Conservation (phyloP, 2,888 invertebrate species). For the Nemapogon koenigi region DNA sequence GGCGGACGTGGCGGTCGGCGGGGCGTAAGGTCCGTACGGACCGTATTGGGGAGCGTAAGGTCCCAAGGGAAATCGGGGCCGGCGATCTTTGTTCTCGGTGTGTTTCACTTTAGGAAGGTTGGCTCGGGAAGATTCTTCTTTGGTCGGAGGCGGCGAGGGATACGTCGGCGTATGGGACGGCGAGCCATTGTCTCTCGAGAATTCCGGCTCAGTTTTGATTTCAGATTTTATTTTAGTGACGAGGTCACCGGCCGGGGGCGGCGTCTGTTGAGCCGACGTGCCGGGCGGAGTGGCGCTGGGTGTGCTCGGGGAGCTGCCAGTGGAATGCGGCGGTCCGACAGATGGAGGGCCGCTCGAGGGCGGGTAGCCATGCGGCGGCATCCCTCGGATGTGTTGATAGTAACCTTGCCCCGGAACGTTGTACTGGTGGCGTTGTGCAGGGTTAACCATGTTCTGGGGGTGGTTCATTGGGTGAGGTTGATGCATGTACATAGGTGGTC, state of each 20-base stretch:
- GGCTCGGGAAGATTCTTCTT: conserved; percentile 29
- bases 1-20: conserved; percentile 19
- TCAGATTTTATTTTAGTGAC: conserved; percentile 45
- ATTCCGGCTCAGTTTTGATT: conserved; percentile 47
- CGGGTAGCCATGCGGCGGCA: conserved; percentile 25
- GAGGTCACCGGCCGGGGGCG: conserved; percentile 7
- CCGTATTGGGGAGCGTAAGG: conserved; percentile 58
- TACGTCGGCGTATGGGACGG: conserved; percentile 31
- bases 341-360: conserved; percentile 10
- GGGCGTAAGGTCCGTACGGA: conserved; percentile 52
- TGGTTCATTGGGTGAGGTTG: conserved; percentile 2
- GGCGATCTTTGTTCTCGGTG: conserved; percentile 50
- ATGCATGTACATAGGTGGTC: conserved; percentile 29
- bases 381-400: conserved; percentile 23
- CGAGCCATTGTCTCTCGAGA: conserved; percentile 32
- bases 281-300: conserved; percentile 8
- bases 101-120: conserved; percentile 50
- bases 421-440: conserved; percentile 2
- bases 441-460: not conserved
- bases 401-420: conserved; percentile 3
- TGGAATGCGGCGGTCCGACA: conserved; percentile 19
- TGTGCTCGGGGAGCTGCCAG: conserved; percentile 16
- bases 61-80: conserved; percentile 46
- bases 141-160: conserved; percentile 26
- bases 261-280: conserved; percentile 13